Evolutionary conservation across 64 coral and sea anemone species (phyloP).

Genomic region (Trachythela sp.): DNA sequence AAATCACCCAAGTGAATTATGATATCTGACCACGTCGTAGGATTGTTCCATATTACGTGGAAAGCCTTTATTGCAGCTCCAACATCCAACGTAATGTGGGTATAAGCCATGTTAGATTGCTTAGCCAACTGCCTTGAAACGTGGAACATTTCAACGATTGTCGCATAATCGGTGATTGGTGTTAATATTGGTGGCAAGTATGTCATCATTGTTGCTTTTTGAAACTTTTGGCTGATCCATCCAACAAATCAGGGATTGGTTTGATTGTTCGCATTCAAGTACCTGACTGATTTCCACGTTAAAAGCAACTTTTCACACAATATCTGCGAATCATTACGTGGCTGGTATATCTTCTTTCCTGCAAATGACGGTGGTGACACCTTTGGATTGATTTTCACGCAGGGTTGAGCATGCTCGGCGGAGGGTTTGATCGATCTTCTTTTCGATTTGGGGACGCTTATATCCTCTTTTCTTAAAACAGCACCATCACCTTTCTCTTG

Average conservation of each 20-base stretch:
- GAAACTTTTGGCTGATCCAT: conserved; percentile 6
- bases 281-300: conserved; percentile 8
- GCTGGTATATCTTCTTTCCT: background rate
- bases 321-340: background rate
- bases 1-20: conserved; percentile 12
- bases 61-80: conserved; percentile 8
- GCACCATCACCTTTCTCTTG: conserved; percentile 10
- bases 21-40: conserved; percentile 1
- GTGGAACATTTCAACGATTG: conserved; percentile 2
- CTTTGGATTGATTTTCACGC: background rate
- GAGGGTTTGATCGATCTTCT: background rate
- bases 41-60: conserved; percentile 20
- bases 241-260: background rate
- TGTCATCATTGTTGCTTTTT: conserved; percentile 12
- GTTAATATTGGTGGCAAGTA: background rate
- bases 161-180: conserved; percentile 12
- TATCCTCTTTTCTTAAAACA: background rate
- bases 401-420: background rate
- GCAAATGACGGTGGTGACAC: background rate
- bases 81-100: background rate
- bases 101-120: conserved; percentile 20
- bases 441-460: conserved; percentile 22
- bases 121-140: conserved; percentile 9
- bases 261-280: conserved; percentile 7
- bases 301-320: background rate